Base-by-base conservation (phyloP, 2,888 invertebrate genomes). In the Spialia ferax region DNA sequence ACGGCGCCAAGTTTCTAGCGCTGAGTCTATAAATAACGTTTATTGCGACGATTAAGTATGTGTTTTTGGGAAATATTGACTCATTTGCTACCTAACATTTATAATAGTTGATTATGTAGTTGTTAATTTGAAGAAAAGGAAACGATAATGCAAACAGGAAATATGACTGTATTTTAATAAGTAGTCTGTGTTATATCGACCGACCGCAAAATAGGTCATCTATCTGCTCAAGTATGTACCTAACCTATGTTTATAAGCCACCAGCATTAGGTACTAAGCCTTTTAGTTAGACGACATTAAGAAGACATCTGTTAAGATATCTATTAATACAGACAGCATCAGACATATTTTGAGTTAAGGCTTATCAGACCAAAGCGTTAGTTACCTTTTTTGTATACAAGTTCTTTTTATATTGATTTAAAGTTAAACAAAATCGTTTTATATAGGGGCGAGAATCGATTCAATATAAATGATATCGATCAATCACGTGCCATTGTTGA, bases 401-500 rank as follows among this genome's bases (percentile, higher is more conserved):
- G n/a, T n/a, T n/a, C n/a, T n/a, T n/a, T n/a, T 35, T 11, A 11
- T 35, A 35, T 1, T 35, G 35, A 35, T 11, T 35, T 11, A 35
- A 35, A 35, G 11, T 35, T 11, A 35, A 35, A 35, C 35, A 35
- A 35, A 35, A 11, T 10, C 35, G 3, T 11, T 11, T 35, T 35
- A 35, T 35, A 35, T 10, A 35, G 10, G 11, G 11, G 35, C 35
- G 11, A 35, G 35, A 35, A 35, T 29, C 29, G 29, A 29, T 29
- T 32, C 32, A 32, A 38, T 38, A 38, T 13, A n/a, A 38, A 38
- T 18, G 15, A 45, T 18, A 45, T 45, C 13, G 18, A 45, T 45
- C 13, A 3, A 45, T 38, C 35, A 38, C 6, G 8, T 13, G 45
- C 18, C 54, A 54, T 68, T 69, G 63, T 70, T 59, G 62, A 20